phyloP scores from a whole-genome alignment of 1,140 invertebrate species.

The Zaprionus vittiger region DNA sequence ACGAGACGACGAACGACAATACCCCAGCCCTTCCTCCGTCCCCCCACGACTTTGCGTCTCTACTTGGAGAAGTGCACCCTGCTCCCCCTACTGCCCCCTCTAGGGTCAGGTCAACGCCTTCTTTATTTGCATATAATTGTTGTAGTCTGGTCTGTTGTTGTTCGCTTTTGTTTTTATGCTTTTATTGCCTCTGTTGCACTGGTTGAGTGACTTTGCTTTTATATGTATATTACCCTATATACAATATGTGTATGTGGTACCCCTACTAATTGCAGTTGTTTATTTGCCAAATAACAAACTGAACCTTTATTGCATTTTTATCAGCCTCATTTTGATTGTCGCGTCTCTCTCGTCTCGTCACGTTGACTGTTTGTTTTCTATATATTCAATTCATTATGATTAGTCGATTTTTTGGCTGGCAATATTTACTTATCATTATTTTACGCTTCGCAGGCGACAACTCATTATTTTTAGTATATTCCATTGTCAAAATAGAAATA shows the following conservation, averaged over 20 bases:
- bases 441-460: neutral
- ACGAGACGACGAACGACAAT: neutral
- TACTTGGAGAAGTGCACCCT: neutral
- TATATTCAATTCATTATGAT: neutral
- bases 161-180: neutral
- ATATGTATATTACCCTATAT: neutral
- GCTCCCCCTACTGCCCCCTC: slow-evolving; percentile 11
- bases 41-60: slow-evolving; percentile 18
- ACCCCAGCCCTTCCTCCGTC: neutral
- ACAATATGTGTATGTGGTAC: no score
- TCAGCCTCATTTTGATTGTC: slow-evolving; percentile 3
- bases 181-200: slow-evolving; percentile 19
- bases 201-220: slow-evolving; percentile 19
- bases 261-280: slow-evolving; percentile 10
- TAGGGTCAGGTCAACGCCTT: slow-evolving; percentile 50
- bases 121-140: slow-evolving; percentile 54
- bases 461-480: neutral
- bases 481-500: no score
- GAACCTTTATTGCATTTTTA: slow-evolving; percentile 13
- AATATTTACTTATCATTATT: neutral
- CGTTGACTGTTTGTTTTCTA: neutral
- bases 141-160: neutral
- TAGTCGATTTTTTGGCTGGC: neutral
- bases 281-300: neutral
- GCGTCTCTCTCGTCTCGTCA: neutral